Conservation (phyloP, 2,113 vertebrate species). For the Macaca fascicularis region T2T-MFA8v1.1 NC_088375.1:652001-652500, state of each 20-base stretch:
- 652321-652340: neutral
- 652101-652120: fast-evolving
- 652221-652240: neutral
- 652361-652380: neutral
- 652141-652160: neutral
- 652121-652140: no score
- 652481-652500: neutral
- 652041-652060: neutral
- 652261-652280: fast-evolving
- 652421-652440: neutral
- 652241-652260: neutral
- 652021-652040: neutral
- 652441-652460: neutral
- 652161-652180: neutral
- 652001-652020: neutral
- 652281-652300: fast-evolving
- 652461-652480: neutral
- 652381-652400: neutral
- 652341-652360: neutral
- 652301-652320: neutral
- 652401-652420: neutral
- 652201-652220: neutral
- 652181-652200: neutral
- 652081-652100: neutral
- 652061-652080: neutral